phyloP scores from a whole-genome alignment of 2,113 vertebrate species.

The Shinisaurus crocodilurus region DNA sequence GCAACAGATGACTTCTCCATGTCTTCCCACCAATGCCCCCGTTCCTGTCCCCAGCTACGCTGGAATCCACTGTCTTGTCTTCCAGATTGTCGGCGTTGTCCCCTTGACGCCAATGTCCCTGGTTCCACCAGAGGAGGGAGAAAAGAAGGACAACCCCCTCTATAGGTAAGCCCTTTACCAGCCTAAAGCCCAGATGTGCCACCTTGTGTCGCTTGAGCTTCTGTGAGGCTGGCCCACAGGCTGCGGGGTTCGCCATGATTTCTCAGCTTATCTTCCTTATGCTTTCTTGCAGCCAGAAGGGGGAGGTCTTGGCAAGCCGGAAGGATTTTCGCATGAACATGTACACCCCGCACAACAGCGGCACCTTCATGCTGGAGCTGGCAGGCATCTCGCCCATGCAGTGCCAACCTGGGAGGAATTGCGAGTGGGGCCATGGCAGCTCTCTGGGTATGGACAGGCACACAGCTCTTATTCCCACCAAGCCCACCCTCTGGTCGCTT shows the following conservation, averaged over 20 bases:
- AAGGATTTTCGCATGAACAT: constrained; percentile 91
- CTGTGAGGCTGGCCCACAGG: not conserved
- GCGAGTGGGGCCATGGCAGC: fast-evolving
- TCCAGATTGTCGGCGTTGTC: constrained; percentile 74
- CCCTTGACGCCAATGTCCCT: constrained; percentile 86
- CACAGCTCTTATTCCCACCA: fast-evolving
- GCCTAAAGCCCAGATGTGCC: not conserved
- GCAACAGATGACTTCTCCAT: not conserved
- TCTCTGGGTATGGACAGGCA: not conserved
- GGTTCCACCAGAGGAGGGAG: constrained; percentile 80
- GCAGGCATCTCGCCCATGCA: constrained; percentile 28
- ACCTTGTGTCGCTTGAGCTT: no score
- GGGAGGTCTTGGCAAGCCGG: constrained; percentile 87
- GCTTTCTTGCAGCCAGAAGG: constrained; percentile 74
- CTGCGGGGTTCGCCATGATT: fast-evolving
- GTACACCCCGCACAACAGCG: constrained; percentile 73
- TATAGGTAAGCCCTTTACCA: constrained; percentile 77
- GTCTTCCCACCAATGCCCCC: not conserved
- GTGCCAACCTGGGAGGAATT: not conserved
- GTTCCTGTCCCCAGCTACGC: not conserved
- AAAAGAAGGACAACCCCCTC: constrained; percentile 85
- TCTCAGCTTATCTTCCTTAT: fast-evolving
- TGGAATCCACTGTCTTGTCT: fast-evolving
- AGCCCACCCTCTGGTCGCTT: not conserved
- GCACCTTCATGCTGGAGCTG: constrained; percentile 81